Evolutionary conservation across 2,888 invertebrate genomes (phyloP), one percentile per base, ranked within the genome.

Genomic region (Trimorus sp.): DNA sequence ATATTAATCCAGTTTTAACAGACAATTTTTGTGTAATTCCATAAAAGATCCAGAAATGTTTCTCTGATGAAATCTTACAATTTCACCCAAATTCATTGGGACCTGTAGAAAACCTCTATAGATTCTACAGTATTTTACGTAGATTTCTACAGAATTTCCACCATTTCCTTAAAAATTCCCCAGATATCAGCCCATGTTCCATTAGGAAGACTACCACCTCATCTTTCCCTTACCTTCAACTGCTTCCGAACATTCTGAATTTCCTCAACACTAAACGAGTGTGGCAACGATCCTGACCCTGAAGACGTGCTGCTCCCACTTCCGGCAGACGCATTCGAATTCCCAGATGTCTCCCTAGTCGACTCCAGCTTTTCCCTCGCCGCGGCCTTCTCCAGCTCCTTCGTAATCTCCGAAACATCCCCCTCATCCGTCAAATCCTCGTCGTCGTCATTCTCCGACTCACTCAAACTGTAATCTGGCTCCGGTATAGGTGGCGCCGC

Each of bases 391-490:
- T 91, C 94, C 87, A 93, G 93, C 90, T 93, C 94, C 88, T 93
- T 94, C 38, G 93, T 92, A 11, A 93, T 92, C 63, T 92, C 92
- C 11, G 89, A 89, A 36, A 87, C 89, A 3, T 88, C 90, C 8
- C 89, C 90, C 45, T 89, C 89, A 71, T 96, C 96, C 48, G 94
- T 95, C 88, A 97, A 96, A 58, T 91, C 92, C 59, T 26, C 26
- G 2, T 92, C 93, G 53, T 92, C 93, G 83, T 95, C 96, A 77
- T 95, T 96, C 88, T 97, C 97, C 0, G 96, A 96, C 90, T 97
- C 97, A 83, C 96, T 97, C 92, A 97, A 94, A 91, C 97, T 97
- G 92, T 97, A 97, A 92, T 97, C 97, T 0, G 97, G 97, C 89
- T 97, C 97, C 0, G 97, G 97, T 86, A 97, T 97, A n/a, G 97